Evolutionary conservation across 2,888 invertebrate genomes (phyloP).

Genomic region (Drosophila ustulata): DNA sequence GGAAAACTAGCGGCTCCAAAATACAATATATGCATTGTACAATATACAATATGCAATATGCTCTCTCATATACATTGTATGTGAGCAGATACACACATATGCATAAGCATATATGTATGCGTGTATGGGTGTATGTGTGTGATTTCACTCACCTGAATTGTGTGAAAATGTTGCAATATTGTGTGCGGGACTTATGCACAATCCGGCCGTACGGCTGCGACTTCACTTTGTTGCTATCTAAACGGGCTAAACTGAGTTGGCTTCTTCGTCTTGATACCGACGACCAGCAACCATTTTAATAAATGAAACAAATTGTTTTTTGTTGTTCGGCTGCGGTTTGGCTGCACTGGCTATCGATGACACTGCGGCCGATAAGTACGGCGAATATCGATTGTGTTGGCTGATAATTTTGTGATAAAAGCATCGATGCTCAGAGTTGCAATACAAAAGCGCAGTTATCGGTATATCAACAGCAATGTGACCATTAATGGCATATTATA

Average conservation of each 20-base stretch:
- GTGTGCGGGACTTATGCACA: conserved; percentile 44
- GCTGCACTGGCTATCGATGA: conserved; percentile 54
- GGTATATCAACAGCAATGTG: background rate
- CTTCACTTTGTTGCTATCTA: conserved; percentile 38
- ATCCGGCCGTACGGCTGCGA: conserved; percentile 32
- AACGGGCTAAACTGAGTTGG: conserved; percentile 44
- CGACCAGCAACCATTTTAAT: conserved; percentile 60
- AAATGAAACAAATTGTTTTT: conserved; percentile 70
- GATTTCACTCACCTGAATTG: conserved; percentile 66
- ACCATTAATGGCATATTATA: background rate
- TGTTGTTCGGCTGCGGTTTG: conserved; percentile 68
- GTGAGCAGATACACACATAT: conserved; percentile 18
- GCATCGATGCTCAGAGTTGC: conserved; percentile 50
- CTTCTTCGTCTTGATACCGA: conserved; percentile 27
- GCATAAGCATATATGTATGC: conserved; percentile 1
- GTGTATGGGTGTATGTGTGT: conserved; percentile 35
- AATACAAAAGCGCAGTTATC: conserved; percentile 12
- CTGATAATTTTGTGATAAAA: conserved; percentile 11
- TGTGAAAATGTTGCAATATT: conserved; percentile 72
- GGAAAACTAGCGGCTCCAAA: conserved; percentile 56
- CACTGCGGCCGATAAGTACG: conserved; percentile 25
- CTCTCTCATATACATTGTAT: conserved; percentile 24
- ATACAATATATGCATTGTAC: conserved; percentile 23
- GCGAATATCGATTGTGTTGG: conserved; percentile 19
- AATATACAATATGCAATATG: conserved; percentile 42